These are phyloP conservation scores for Styela plicata DNA, from an alignment of 23 tunicate species.

Conservation along the genomic window DNA sequence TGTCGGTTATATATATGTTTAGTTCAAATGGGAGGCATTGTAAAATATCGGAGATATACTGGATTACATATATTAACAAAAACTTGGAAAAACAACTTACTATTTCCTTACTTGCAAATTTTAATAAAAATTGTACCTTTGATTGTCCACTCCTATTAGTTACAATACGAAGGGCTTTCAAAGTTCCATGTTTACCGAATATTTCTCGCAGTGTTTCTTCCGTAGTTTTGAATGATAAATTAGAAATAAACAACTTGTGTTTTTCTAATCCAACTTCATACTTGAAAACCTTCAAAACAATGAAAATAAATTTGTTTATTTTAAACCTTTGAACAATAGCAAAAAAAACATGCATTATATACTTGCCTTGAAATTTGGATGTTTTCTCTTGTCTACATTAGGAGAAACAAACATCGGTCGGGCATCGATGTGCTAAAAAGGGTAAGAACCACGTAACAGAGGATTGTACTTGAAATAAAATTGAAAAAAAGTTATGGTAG, in stretches of 20 bases:
- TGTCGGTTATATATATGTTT: too few relatives aligned
- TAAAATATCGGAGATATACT: too few relatives aligned
- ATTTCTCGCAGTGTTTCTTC: conserved; percentile 45
- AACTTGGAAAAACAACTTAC: too few relatives aligned
- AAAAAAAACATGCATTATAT: background rate
- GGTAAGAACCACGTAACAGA: background rate
- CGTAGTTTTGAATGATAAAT: conserved; percentile 61
- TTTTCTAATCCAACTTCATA: conserved; percentile 70
- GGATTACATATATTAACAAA: too few relatives aligned
- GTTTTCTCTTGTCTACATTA: conserved; percentile 55
- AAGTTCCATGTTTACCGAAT: conserved; percentile 53
- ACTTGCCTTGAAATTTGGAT: conserved; percentile 66
- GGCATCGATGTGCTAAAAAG: conserved; percentile 54
- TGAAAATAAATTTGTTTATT: too few relatives aligned
- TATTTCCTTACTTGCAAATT: too few relatives aligned
- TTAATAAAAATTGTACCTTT: too few relatives aligned
- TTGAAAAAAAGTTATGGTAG: too few relatives aligned
- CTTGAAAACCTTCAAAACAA: conserved; percentile 51
- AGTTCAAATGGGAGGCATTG: too few relatives aligned
- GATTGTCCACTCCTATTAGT: conserved; percentile 73
- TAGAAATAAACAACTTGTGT: conserved; percentile 79
- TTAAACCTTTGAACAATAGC: conserved; percentile 2
- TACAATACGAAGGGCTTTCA: conserved; percentile 63
- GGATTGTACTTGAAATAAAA: background rate
- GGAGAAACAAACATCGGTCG: conserved; percentile 87